These are phyloP conservation scores for Brachyalestes nurse DNA, from an alignment of 2,797 vertebrate species.

Conservation along the genomic window DNA sequence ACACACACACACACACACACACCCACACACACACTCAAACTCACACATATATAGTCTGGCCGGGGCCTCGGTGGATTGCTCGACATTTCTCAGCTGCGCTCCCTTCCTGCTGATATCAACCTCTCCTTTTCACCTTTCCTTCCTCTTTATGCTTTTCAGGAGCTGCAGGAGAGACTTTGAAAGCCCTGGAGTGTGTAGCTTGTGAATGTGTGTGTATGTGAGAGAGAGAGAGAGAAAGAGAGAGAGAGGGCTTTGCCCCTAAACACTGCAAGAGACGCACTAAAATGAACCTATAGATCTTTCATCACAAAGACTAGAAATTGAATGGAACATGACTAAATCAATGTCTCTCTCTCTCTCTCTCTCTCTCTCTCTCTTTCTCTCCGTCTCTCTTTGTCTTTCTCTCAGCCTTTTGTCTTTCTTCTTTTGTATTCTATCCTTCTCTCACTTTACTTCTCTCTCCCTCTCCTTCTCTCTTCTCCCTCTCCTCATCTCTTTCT, in stretches of 20 bases:
- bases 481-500: not conserved
- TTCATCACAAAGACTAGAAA: not conserved
- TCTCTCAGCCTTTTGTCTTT: not conserved
- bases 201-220: not conserved
- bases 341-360: not conserved
- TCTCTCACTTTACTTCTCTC: not conserved
- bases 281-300: not conserved
- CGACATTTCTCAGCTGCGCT: constrained; percentile 3
- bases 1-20: not conserved
- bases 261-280: not conserved
- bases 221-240: not conserved
- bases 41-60: not conserved
- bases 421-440: not conserved
- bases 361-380: too few species aligned
- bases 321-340: not conserved
- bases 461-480: not conserved
- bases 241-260: not conserved
- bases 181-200: not conserved
- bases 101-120: constrained; percentile 15
- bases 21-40: not conserved
- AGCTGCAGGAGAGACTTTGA: not conserved
- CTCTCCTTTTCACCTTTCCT: constrained; percentile 5
- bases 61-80: not conserved
- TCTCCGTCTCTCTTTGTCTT: too few species aligned
- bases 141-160: not conserved